A percentile compares a stretch with the other conserved stretches of the same genome.
These are phyloP conservation scores for Sipha flava DNA, from an alignment of 1,140 invertebrate genomes.

Conservation along the genomic window DNA sequence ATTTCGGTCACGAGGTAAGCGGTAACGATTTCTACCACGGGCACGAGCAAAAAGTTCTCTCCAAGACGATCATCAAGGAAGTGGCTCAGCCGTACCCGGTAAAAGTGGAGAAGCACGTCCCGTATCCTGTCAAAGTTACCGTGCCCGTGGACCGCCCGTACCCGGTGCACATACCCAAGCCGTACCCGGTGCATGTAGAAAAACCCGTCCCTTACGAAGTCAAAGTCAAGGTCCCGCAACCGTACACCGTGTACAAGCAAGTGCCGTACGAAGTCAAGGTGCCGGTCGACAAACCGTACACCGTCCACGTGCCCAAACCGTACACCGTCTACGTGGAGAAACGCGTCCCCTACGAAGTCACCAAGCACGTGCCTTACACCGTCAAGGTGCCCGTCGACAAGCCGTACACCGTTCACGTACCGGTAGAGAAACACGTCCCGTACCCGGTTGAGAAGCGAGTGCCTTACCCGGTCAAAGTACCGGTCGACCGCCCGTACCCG, in stretches of 20 bases:
- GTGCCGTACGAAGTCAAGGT: neutral
- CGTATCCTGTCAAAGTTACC: conserved; percentile 32
- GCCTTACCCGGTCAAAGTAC: conserved; percentile 25
- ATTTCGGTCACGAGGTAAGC: neutral
- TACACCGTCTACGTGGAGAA: conserved; percentile 55
- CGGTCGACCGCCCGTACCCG: conserved; percentile 2
- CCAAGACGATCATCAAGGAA: conserved; percentile 35
- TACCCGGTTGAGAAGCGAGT: conserved; percentile 44
- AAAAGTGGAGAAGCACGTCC: conserved; percentile 33
- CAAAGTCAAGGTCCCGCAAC: conserved; percentile 6
- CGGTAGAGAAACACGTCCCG: conserved; percentile 56
- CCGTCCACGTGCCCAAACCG: conserved; percentile 41
- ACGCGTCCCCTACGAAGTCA: conserved; percentile 55
- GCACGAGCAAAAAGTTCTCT: conserved; percentile 27
- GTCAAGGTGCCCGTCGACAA: conserved; percentile 46
- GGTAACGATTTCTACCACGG: conserved; percentile 2
- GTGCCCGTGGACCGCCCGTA: conserved; percentile 37
- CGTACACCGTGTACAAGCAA: neutral
- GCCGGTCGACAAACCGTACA: neutral
- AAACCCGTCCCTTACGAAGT: conserved; percentile 49
- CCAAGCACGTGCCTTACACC: conserved; percentile 60
- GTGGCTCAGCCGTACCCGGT: conserved; percentile 33
- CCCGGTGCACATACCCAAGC: conserved; percentile 40
- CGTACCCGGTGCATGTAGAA: conserved; percentile 46
- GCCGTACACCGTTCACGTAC: conserved; percentile 49